Percentiles rank a stretch among this genome's conserved stretches.
phyloP scores from a whole-genome alignment of 1,140 invertebrate genomes.

The Neocloeon triangulifer region DNA sequence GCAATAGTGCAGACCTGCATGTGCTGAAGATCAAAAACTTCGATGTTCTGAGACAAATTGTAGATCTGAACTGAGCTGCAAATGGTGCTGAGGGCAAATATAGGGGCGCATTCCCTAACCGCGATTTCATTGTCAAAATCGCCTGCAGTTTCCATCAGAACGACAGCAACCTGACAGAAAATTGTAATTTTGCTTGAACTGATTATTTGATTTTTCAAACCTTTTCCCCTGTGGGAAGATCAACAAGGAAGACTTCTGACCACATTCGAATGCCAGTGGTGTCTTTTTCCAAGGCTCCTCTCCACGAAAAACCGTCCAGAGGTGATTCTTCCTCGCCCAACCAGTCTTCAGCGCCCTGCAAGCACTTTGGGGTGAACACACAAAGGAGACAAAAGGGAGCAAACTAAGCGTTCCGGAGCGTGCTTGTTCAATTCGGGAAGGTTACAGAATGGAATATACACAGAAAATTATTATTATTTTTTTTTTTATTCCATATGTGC shows the following conservation, averaged over 20 bases:
- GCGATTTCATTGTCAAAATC: constrained; percentile 36
- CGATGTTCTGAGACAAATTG: constrained; percentile 26
- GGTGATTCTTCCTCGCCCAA: constrained; percentile 44
- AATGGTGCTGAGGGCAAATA: constrained; percentile 29
- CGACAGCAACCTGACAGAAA: constrained; percentile 28
- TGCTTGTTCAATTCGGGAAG: too few relatives aligned
- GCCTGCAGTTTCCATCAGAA: constrained; percentile 45
- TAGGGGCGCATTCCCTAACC: constrained; percentile 35
- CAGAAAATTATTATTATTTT: too few relatives aligned
- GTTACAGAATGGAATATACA: too few relatives aligned
- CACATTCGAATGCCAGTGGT: constrained; percentile 91
- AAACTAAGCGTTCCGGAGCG: too few relatives aligned
- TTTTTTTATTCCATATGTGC: too few relatives aligned
- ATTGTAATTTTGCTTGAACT: too few relatives aligned
- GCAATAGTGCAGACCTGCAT: constrained; percentile 30
- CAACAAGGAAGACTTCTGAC: constrained; percentile 77
- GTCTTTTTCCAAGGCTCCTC: constrained; percentile 80
- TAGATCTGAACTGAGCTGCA: constrained; percentile 24
- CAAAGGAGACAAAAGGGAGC: too few relatives aligned
- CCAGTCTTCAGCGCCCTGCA: constrained; percentile 30
- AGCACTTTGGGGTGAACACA: neutral
- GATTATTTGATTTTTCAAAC: too few relatives aligned
- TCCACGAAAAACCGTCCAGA: constrained; percentile 69
- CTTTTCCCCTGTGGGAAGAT: constrained; percentile 54
- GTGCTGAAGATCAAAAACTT: constrained; percentile 30